These are phyloP conservation scores for Malurus elegans DNA, from an alignment of 2,113 vertebrate species.

Conservation along the genomic window DNA sequence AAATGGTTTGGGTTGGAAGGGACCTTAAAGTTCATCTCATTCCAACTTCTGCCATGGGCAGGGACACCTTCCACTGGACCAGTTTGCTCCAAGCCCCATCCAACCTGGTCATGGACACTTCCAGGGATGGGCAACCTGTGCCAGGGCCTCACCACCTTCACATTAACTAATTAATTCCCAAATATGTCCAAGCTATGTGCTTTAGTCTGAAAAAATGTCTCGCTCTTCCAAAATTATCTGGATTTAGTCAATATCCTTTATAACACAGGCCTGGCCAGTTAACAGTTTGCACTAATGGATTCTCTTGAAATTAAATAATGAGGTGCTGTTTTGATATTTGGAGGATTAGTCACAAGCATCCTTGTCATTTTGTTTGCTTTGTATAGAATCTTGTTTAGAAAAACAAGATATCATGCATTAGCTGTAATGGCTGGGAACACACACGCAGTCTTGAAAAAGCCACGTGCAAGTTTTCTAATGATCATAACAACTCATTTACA, in stretches of 20 bases:
- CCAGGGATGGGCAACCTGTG: not conserved
- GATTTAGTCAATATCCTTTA: not conserved
- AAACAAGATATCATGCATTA: not conserved
- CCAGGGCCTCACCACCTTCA: not conserved
- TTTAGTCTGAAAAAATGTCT: not conserved
- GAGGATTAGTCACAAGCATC: not conserved
- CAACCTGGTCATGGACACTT: not conserved
- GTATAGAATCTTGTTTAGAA: not conserved
- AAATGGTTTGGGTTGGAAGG: not conserved
- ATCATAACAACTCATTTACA: not conserved
- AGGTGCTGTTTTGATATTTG: not conserved
- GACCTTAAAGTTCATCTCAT: not conserved
- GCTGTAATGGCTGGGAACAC: not conserved
- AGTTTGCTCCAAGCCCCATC: rapidly evolving
- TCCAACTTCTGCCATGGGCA: not conserved
- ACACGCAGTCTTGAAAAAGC: not conserved
- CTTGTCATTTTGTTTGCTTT: not conserved
- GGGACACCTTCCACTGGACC: not conserved
- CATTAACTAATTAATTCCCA: not conserved
- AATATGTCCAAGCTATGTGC: not conserved
- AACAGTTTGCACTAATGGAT: not conserved
- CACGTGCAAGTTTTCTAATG: not conserved
- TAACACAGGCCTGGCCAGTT: not conserved
- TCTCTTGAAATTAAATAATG: not conserved
- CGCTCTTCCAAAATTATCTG: not conserved